These are phyloP conservation scores for Polyodon spathula DNA, from an alignment of 2,113 vertebrate species.

Conservation along the genomic window DNA sequence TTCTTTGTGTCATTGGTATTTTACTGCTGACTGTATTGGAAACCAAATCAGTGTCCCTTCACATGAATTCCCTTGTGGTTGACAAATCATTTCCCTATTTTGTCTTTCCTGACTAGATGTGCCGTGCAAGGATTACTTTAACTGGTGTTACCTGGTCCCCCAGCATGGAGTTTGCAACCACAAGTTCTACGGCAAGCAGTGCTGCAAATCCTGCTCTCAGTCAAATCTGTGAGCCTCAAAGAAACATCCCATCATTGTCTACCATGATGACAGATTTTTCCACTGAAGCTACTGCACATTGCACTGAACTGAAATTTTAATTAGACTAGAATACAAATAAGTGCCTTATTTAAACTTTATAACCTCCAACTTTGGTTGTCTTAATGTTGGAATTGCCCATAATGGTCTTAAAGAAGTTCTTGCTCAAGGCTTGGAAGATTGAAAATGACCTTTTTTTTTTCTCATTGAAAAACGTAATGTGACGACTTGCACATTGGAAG, in stretches of 20 bases:
- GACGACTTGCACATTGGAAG: too few species aligned
- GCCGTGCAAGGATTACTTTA: conserved; percentile 50
- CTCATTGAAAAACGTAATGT: too few species aligned
- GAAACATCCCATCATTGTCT: conserved; percentile 13
- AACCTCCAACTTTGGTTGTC: too few species aligned
- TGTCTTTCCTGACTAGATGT: conserved; percentile 24
- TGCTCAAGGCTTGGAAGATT: too few species aligned
- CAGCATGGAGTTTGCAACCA: conserved; percentile 70
- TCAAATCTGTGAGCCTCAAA: conserved; percentile 57
- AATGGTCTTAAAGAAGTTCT: too few species aligned
- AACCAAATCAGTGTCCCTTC: neutral
- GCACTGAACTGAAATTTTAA: conserved; percentile 33
- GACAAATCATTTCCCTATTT: neutral
- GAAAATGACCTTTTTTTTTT: too few species aligned
- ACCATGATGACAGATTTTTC: conserved; percentile 20
- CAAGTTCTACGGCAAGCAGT: conserved; percentile 70
- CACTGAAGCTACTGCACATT: conserved; percentile 9
- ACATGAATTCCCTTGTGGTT: neutral
- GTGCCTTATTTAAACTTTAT: too few species aligned
- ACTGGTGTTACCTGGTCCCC: conserved; percentile 74
- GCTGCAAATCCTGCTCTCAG: conserved; percentile 70
- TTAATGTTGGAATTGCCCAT: too few species aligned
- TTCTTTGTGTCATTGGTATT: neutral
- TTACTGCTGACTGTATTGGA: neutral
- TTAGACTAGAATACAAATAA: conserved; percentile 23